A percentile compares a stretch with the other conserved stretches of the same genome.
Evolutionary conservation across 1,140 invertebrate species (phyloP).

Genomic region (Eupristina koningsbergeri): DNA sequence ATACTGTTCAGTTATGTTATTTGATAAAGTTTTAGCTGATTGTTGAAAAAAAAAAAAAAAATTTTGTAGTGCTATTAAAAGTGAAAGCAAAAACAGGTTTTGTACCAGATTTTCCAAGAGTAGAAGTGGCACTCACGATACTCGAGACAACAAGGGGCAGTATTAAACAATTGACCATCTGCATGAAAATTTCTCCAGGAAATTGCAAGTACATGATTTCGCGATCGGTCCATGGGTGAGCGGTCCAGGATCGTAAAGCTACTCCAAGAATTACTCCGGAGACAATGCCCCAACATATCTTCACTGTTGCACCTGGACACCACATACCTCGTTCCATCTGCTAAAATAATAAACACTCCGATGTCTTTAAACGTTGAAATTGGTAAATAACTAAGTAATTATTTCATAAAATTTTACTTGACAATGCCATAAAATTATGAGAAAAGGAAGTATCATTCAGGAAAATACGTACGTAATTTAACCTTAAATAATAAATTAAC

Average conservation of each 20-base stretch:
- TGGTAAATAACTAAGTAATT: background rate
- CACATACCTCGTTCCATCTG: background rate
- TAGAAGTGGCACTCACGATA: conserved; percentile 89
- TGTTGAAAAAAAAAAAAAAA: background rate
- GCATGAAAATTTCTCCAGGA: conserved; percentile 90
- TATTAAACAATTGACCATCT: conserved; percentile 92
- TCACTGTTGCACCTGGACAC: background rate
- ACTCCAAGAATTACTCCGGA: conserved; percentile 84
- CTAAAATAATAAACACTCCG: too few species aligned
- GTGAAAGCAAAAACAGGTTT: background rate
- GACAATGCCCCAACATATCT: conserved; percentile 80
- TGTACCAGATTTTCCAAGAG: conserved; percentile 81
- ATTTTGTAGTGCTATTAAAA: background rate
- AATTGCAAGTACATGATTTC: conserved; percentile 92
- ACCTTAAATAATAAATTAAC: background rate
- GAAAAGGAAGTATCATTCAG: background rate
- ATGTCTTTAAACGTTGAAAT: background rate
- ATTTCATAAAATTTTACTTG: background rate
- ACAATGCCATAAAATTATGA: background rate
- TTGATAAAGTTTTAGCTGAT: background rate
- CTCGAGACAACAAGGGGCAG: conserved; percentile 90
- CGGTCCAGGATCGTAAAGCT: conserved; percentile 76
- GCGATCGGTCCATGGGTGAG: conserved; percentile 78
- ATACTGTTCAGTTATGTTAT: too few species aligned
- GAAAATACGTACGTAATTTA: background rate